phyloP scores from a whole-genome alignment of 1,140 invertebrate species.

The Eupeodes corollae region DNA sequence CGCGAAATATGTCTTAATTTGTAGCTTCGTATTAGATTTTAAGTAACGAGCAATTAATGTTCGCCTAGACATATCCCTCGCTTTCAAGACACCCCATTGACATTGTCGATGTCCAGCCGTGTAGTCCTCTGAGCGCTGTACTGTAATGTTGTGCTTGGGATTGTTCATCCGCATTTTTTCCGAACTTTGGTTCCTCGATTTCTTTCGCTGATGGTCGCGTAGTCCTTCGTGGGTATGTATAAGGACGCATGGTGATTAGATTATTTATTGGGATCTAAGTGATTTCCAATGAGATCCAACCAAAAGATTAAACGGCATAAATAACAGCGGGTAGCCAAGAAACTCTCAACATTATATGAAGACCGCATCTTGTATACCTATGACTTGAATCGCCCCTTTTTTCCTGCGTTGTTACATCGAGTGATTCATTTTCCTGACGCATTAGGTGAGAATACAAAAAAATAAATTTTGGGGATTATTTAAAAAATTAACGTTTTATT shows the following conservation, averaged over 20 bases:
- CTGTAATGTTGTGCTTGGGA: too few relatives aligned
- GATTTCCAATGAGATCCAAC: conserved; percentile 36
- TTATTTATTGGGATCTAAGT: conserved; percentile 39
- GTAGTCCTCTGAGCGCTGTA: too few relatives aligned
- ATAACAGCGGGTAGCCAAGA: conserved; percentile 24
- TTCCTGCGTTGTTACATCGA: not conserved
- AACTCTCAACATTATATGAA: not conserved
- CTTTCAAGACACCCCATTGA: not conserved
- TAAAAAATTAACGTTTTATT: too few relatives aligned
- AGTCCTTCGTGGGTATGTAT: too few relatives aligned
- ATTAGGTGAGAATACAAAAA: conserved; percentile 34
- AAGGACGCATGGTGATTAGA: conserved; percentile 9
- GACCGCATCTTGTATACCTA: not conserved
- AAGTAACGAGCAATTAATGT: conserved; percentile 38
- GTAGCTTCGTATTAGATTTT: conserved; percentile 37
- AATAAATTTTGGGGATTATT: not conserved
- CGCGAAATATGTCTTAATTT: conserved; percentile 22
- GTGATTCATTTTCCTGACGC: conserved; percentile 15
- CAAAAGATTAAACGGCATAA: conserved; percentile 32
- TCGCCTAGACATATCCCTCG: conserved; percentile 11
- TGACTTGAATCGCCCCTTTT: not conserved
- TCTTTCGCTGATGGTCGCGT: too few relatives aligned
- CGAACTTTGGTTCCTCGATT: too few relatives aligned
- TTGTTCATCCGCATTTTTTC: too few relatives aligned
- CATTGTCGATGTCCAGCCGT: not conserved